Conservation (phyloP, 1,140 invertebrate species). For the Geopemphigus sp. region DNA sequence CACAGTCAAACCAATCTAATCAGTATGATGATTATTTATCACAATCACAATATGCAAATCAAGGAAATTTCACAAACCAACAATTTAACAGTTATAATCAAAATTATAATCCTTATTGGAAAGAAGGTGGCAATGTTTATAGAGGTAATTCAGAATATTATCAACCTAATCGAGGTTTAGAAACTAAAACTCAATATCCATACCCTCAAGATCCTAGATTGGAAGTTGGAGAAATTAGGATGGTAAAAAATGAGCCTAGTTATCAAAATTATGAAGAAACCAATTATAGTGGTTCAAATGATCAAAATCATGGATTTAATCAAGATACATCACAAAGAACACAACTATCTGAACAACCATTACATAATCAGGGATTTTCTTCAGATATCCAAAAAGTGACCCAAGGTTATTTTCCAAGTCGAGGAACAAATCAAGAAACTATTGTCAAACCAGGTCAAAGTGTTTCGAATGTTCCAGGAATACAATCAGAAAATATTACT, state of each 20-base stretch:
- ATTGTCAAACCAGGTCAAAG: background rate
- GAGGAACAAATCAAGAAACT: slow-evolving; percentile 10
- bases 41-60: slow-evolving; percentile 25
- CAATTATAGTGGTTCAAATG: slow-evolving; percentile 35
- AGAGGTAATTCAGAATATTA: slow-evolving; percentile 30
- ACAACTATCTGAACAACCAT: slow-evolving; percentile 9
- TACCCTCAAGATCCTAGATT: slow-evolving; percentile 42
- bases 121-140: slow-evolving; percentile 26
- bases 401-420: slow-evolving; percentile 1
- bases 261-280: slow-evolving; percentile 40
- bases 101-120: slow-evolving; percentile 39
- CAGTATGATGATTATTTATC: slow-evolving; percentile 33
- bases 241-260: slow-evolving; percentile 35
- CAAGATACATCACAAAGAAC: slow-evolving; percentile 14
- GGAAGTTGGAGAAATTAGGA: slow-evolving; percentile 42
- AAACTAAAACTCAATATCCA: slow-evolving; percentile 33
- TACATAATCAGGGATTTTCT: slow-evolving; percentile 26
- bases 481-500: slow-evolving; percentile 6
- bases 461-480: background rate
- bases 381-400: background rate
- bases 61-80: slow-evolving; percentile 16
- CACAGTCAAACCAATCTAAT: slow-evolving; percentile 26
- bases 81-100: slow-evolving; percentile 37
- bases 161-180: slow-evolving; percentile 3
- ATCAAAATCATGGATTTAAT: slow-evolving; percentile 35